Percentiles rank a stretch among this genome's conserved stretches.
Evolutionary conservation across 2,113 vertebrate species (phyloP).

Genomic region (Alectura lathami): DNA sequence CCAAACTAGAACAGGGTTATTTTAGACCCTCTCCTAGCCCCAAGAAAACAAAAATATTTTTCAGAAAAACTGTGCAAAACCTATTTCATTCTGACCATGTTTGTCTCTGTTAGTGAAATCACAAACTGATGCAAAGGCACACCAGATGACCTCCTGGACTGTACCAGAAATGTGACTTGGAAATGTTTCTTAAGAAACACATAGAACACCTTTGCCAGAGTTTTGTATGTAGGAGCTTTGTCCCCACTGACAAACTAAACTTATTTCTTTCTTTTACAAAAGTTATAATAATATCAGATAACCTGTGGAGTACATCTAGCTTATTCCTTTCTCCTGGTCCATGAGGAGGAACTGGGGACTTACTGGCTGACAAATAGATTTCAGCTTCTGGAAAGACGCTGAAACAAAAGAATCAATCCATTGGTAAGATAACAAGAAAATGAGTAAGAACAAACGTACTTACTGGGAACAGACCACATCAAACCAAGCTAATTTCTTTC

Average conservation of each 20-base stretch:
- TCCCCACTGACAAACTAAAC: not conserved
- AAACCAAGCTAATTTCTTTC: slow-evolving; percentile 50
- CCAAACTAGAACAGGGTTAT: not conserved
- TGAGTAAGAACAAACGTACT: slow-evolving; percentile 49
- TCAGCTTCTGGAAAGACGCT: not conserved
- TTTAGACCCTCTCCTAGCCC: fast-evolving
- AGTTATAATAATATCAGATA: not conserved
- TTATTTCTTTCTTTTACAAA: not conserved
- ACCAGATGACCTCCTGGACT: not conserved
- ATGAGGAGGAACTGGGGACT: not conserved
- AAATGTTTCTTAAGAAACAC: not conserved
- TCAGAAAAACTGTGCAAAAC: not conserved
- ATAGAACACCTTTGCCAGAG: not conserved
- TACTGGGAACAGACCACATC: slow-evolving; percentile 61
- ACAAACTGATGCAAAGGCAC: not conserved
- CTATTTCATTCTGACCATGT: not conserved
- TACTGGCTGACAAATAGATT: not conserved
- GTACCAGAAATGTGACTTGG: not conserved
- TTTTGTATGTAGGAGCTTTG: not conserved
- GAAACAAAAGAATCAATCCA: slow-evolving; percentile 18
- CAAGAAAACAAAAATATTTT: not conserved
- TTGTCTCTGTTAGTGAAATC: not conserved
- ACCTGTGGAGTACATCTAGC: not conserved
- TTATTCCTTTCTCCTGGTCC: not conserved
- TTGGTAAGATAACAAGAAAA: slow-evolving; percentile 52